Conservation (phyloP, 2,113 vertebrate genomes). For the Seriola dumerili region DNA sequence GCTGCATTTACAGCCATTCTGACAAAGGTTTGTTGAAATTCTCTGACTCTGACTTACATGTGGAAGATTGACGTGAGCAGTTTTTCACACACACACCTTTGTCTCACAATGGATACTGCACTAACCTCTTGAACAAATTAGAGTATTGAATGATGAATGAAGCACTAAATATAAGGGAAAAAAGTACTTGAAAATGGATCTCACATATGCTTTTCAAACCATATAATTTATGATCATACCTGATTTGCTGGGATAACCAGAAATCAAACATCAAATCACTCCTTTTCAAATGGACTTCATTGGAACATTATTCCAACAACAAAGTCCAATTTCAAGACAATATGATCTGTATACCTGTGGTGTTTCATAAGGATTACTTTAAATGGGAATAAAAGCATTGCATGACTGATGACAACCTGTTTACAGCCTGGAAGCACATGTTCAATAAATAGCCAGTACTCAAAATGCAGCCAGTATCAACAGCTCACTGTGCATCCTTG, state of each 20-base stretch:
- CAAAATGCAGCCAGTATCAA: not conserved
- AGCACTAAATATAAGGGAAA: not conserved
- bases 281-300: not conserved
- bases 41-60: too few species aligned
- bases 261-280: slow-evolving; percentile 22
- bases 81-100: too few species aligned
- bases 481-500: not conserved
- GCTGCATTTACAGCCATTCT: too few species aligned
- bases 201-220: not conserved
- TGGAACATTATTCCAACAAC: not conserved
- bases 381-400: slow-evolving; percentile 51
- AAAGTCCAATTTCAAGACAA: slow-evolving; percentile 38
- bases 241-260: slow-evolving; percentile 7
- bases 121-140: not conserved
- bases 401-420: slow-evolving; percentile 54
- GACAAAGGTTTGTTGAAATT: too few species aligned
- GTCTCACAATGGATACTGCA: not conserved
- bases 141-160: not conserved
- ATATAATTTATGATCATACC: slow-evolving; percentile 19
- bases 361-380: slow-evolving; percentile 34
- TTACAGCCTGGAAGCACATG: slow-evolving; percentile 34
- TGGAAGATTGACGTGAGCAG: too few species aligned
- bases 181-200: not conserved
- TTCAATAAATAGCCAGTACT: slow-evolving; percentile 16
- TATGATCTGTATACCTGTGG: slow-evolving; percentile 26